These are phyloP conservation scores for Drosophila aff. DNA, from an alignment of 1,140 invertebrate genomes.

Conservation along the genomic window DNA sequence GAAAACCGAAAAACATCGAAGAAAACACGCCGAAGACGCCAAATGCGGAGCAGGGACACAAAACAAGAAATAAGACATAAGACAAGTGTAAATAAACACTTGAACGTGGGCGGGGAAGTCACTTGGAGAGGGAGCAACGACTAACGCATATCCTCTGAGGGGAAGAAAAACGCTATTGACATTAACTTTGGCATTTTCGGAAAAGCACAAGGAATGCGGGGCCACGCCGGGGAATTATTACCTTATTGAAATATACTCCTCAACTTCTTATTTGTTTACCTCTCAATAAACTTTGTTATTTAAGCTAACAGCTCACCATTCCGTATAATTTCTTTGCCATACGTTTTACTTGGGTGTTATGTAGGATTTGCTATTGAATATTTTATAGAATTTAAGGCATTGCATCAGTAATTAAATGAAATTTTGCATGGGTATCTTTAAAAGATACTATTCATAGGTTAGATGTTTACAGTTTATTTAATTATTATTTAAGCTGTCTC, in stretches of 20 bases:
- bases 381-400: not conserved
- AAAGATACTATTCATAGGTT: not conserved
- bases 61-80: conserved; percentile 38
- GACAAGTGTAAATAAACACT: conserved; percentile 62
- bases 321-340: not conserved
- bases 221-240: not conserved
- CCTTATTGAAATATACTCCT: conserved; percentile 20
- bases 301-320: not conserved
- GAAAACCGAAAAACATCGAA: conserved; percentile 3
- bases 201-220: conserved; percentile 16
- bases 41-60: conserved; percentile 17
- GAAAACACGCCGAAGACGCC: conserved; percentile 26
- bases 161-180: conserved; percentile 16
- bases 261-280: conserved; percentile 16
- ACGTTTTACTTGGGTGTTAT: not conserved
- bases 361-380: too few relatives aligned
- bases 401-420: not conserved
- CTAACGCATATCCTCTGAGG: conserved; percentile 31
- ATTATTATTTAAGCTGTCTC: too few relatives aligned
- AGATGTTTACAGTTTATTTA: not conserved
- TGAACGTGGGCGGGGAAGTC: conserved; percentile 9
- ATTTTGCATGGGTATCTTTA: not conserved
- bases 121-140: conserved; percentile 15
- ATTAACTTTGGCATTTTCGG: conserved; percentile 19
- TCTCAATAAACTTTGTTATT: conserved; percentile 22